Percentiles rank a stretch among this genome's conserved stretches.
phyloP scores from a whole-genome alignment of 2,797 vertebrate genomes.

The Protonibea diacanthus region DNA sequence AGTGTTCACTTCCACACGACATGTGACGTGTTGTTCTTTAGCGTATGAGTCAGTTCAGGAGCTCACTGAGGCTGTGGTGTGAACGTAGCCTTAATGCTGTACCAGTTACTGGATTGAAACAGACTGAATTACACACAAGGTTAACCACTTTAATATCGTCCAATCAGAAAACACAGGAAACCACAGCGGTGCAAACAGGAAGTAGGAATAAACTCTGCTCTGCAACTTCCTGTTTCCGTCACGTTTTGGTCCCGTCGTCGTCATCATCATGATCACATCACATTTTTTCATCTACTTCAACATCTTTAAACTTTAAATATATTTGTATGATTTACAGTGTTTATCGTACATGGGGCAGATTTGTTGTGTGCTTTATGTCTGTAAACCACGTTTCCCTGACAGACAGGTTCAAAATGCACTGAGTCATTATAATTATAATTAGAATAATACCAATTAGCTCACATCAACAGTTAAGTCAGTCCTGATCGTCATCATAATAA shows the following conservation, averaged over 20 bases:
- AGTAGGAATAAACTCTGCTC: slow-evolving; percentile 47
- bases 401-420: slow-evolving; percentile 51
- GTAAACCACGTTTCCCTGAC: slow-evolving; percentile 60
- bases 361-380: slow-evolving; percentile 50
- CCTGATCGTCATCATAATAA: slow-evolving; percentile 44
- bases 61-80: too few species aligned
- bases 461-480: slow-evolving; percentile 48
- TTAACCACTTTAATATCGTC: slow-evolving; percentile 73
- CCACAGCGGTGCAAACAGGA: slow-evolving; percentile 74
- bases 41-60: too few species aligned
- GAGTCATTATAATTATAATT: slow-evolving; percentile 57
- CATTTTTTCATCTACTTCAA: slow-evolving; percentile 9
- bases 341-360: slow-evolving; percentile 38
- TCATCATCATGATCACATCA: slow-evolving; percentile 14
- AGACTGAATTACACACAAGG: slow-evolving; percentile 26
- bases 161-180: slow-evolving; percentile 73
- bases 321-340: slow-evolving; percentile 51
- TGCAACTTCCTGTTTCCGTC: slow-evolving; percentile 55
- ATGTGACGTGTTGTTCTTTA: too few species aligned
- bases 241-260: slow-evolving; percentile 54
- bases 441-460: slow-evolving; percentile 62
- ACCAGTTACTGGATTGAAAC: not conserved
- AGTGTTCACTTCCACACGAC: too few species aligned
- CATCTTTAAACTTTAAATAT: slow-evolving; percentile 31
- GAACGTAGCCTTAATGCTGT: fast-evolving